phyloP scores from a whole-genome alignment of 2,888 invertebrate species.

The Argyresthia goedartella region DNA sequence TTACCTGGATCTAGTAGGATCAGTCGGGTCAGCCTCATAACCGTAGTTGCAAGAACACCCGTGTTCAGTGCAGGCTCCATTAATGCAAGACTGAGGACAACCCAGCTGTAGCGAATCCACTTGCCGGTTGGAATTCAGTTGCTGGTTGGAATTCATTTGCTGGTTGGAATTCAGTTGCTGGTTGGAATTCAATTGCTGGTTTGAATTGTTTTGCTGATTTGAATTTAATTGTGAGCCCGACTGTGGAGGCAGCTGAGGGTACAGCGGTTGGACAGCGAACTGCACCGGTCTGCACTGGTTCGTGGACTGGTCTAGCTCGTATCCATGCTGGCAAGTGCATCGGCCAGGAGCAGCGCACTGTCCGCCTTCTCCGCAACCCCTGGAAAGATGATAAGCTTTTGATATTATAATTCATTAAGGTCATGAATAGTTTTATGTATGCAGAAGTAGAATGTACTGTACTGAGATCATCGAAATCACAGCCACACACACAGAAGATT shows the following conservation, averaged over 20 bases:
- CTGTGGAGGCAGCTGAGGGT: background rate
- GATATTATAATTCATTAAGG: too few species aligned
- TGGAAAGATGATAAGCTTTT: slow-evolving; percentile 20
- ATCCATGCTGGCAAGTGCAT: slow-evolving; percentile 35
- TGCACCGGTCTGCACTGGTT: background rate
- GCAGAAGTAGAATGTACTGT: too few species aligned
- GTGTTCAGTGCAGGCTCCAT: slow-evolving; percentile 73
- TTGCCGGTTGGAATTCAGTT: background rate
- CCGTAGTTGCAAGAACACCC: slow-evolving; percentile 72
- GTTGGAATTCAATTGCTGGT: background rate
- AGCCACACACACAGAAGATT: too few species aligned
- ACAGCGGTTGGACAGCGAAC: background rate
- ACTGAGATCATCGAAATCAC: too few species aligned
- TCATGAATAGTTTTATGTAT: too few species aligned
- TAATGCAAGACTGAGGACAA: slow-evolving; percentile 76
- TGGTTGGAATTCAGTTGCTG: background rate
- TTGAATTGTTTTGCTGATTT: background rate
- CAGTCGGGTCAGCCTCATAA: slow-evolving; percentile 47
- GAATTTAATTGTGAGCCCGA: background rate
- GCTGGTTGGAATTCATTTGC: slow-evolving; percentile 11
- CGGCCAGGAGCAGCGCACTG: slow-evolving; percentile 39
- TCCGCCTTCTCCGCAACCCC: slow-evolving; percentile 58
- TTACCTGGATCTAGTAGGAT: slow-evolving; percentile 36
- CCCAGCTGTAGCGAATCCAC: slow-evolving; percentile 9
- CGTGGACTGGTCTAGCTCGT: slow-evolving; percentile 29